Base-by-base conservation (phyloP, 2,888 invertebrate genomes). In the Chydorus sphaericus region DNA sequence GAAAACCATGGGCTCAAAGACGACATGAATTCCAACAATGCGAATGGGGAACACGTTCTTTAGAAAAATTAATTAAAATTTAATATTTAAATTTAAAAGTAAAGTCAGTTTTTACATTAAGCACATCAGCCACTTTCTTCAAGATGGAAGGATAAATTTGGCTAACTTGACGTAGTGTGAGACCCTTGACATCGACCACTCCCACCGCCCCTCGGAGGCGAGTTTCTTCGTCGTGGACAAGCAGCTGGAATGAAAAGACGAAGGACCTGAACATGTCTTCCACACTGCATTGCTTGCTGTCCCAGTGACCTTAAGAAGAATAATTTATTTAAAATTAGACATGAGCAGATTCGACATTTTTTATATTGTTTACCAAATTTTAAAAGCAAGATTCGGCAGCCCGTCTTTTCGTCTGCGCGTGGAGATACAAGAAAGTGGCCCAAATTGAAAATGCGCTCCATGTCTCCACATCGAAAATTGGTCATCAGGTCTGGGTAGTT, bases 381-480 rank as follows among this genome's bases (percentile, higher is more conserved):
- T 26, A 44, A 10, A 16, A 44, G 23, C 4, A 84, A 74, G 61
- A 85, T 74, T 53, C 87, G 74, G 59, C 82, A n/a, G 73, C 2
- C 84, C 86, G 58, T 77, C 76, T 66, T 84, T 83, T 60, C 85
- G 85, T 31, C 80, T 75, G 65, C 26, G 28, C 86, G 85, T 0
- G 85, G 84, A 0, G 85, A 81, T 3, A 84, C 85, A 1, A 80
- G 75, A 39, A 88, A 71, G 53, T 88, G 80, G 65, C 87, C 83
- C 61, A 85, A 80, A 61, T 80, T 76, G 68, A 88, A 88, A 57
- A 87, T 77, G 65, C 86, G 70, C 16, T 75, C 73, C 7, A 53
- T 18, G 6, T 37, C 29, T 16, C 16, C 29, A 20, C 14, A 8
- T 8, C 31, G 38, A 23, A 53, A 30, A 31, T 52, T 37, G 28